Evolutionary conservation across 2,888 invertebrate genomes (phyloP).

Genomic region (Cosmia pyralina): DNA sequence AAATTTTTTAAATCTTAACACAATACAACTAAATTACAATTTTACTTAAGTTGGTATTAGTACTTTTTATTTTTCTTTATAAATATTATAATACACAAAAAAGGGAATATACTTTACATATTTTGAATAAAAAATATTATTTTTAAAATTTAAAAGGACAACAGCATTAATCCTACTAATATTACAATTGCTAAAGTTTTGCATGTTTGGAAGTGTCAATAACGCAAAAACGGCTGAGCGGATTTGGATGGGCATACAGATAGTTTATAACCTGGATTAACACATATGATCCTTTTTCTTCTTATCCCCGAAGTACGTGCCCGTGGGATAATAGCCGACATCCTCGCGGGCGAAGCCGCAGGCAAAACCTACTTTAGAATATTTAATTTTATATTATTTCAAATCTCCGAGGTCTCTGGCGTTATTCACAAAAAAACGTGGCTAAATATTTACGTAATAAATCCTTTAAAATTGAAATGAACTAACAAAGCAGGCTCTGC

Average conservation of each 20-base stretch:
- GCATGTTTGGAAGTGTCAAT: no score
- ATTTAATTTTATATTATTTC: background rate
- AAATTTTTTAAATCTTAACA: background rate
- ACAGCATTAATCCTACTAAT: background rate
- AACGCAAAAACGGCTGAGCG: no score
- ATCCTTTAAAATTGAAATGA: constrained; percentile 5
- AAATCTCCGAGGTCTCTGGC: background rate
- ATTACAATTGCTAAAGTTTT: no score
- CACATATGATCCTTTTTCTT: no score
- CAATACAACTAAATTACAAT: background rate
- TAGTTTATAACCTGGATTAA: no score
- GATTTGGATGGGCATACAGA: no score
- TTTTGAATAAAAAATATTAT: background rate
- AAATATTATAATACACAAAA: background rate
- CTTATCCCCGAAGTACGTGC: no score
- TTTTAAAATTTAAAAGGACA: background rate
- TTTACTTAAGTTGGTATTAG: background rate
- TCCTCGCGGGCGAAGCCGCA: no score
- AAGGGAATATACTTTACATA: background rate
- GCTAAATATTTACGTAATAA: background rate
- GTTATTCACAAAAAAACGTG: background rate
- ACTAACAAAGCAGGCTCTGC: background rate
- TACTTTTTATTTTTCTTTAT: background rate
- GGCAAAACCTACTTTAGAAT: background rate
- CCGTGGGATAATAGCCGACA: no score